Evolutionary conservation across 2,888 invertebrate genomes (phyloP), one percentile per base, ranked within the genome.

Genomic region (Tupiocoris notatus): DNA sequence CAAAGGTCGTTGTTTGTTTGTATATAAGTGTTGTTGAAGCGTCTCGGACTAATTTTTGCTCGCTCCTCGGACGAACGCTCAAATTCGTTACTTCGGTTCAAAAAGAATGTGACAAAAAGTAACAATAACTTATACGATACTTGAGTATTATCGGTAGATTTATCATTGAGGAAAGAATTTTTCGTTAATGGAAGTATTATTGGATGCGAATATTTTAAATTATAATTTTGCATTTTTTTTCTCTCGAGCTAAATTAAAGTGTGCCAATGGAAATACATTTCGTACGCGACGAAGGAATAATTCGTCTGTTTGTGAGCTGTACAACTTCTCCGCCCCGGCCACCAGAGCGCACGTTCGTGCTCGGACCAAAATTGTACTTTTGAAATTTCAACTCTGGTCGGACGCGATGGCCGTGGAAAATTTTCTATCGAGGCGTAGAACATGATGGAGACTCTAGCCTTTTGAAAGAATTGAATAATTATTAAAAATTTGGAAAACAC

Each of bases 1-100:
- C 80, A 80, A 80, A 79, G 79, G 75, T 75, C 75, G n/a, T 63
- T 17, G 59, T 59, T 59, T 73, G 18, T 39, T 62, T 73, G 61
- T 73, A 73, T 17, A 62, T 73, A 73, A 21, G 17, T 20, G 23
- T 9, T 56, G 22, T 39, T 68, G 18, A 22, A 68, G 21, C 22
- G n/a, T 57, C 17, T 20, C 24, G 61, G n/a, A 17, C 17, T 9
- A 59, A n/a, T 3, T 17, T 54, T 54, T 54, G 70, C 20, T 70
- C 24, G 39, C 39, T 39, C 39, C 39, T 7, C 39, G 39, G 39
- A 39, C 39, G 39, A 39, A 39, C 39, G 39, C 39, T 39, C 39
- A 39, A 39, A 39, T 39, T 7, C 39, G 39, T 39, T 39, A 39
- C 39, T 39, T 39, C 39, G 39, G 39, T 39, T 39, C 39, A 39